phyloP scores from a whole-genome alignment of 2,888 invertebrate species.

The Aspidapion aeneum region DNA sequence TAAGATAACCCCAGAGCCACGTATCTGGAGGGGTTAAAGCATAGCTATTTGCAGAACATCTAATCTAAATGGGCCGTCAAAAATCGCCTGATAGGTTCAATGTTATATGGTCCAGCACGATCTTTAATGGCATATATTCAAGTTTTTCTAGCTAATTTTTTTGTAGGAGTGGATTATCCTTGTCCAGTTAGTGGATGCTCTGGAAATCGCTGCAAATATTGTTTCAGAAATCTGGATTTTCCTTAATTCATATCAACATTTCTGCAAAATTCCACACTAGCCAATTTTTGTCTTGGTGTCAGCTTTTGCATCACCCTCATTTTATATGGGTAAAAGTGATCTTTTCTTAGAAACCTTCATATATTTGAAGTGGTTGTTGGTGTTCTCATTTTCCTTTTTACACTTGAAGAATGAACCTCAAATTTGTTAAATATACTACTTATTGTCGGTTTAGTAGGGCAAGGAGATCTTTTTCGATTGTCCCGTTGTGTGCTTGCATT shows the following conservation, averaged over 20 bases:
- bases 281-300: too few relatives aligned
- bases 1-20: neutral
- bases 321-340: neutral
- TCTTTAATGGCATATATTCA: neutral
- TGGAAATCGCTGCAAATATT: neutral
- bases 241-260: too few relatives aligned
- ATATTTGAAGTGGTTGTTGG: neutral
- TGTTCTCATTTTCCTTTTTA: neutral
- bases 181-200: neutral
- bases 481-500: too few relatives aligned
- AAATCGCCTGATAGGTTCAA: neutral
- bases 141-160: neutral
- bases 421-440: neutral
- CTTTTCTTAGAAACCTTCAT: neutral
- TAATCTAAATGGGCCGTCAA: neutral
- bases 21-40: neutral
- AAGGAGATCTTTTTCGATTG: too few relatives aligned
- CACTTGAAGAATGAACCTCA: neutral
- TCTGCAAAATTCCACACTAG: too few relatives aligned
- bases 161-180: neutral
- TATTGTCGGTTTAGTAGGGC: neutral
- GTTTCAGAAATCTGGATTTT: neutral
- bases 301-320: neutral
- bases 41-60: neutral
- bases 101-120: neutral